These are phyloP conservation scores for Drosophila elegans DNA, from an alignment of 1,140 invertebrate genomes.

Conservation along the genomic window DNA sequence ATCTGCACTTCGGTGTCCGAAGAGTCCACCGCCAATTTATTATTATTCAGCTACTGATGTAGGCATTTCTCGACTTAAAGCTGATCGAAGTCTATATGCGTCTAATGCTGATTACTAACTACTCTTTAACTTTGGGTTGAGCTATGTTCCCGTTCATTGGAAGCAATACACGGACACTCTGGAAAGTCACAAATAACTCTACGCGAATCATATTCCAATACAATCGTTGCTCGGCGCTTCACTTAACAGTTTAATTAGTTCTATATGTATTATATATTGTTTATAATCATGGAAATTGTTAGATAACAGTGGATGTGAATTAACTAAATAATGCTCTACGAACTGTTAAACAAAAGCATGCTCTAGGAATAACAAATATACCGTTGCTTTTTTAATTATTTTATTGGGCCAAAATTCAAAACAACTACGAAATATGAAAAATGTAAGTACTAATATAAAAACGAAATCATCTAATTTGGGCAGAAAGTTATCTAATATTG, in stretches of 20 bases:
- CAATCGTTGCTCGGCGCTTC: slow-evolving; percentile 62
- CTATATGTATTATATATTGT: slow-evolving; percentile 10
- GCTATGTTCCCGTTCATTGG: background rate
- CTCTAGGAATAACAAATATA: slow-evolving; percentile 10
- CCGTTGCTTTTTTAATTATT: background rate
- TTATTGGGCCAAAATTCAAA: slow-evolving; percentile 36
- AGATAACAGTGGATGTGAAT: slow-evolving; percentile 43
- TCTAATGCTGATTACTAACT: slow-evolving; percentile 9
- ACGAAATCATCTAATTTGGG: slow-evolving; percentile 6
- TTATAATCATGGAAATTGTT: slow-evolving; percentile 42
- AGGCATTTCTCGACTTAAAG: slow-evolving; percentile 1
- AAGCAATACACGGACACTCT: slow-evolving; percentile 1
- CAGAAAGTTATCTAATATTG: background rate
- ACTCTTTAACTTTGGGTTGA: background rate
- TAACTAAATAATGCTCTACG: slow-evolving; percentile 42
- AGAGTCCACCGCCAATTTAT: background rate
- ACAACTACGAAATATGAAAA: slow-evolving; percentile 25
- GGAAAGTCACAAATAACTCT: background rate
- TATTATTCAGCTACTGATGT: background rate
- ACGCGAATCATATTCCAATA: slow-evolving; percentile 77
- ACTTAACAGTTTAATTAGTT: slow-evolving; percentile 31
- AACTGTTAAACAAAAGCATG: slow-evolving; percentile 40
- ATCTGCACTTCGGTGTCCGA: background rate
- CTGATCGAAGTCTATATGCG: slow-evolving; percentile 19
- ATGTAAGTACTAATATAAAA: slow-evolving; percentile 3